Percentiles rank a stretch among this genome's conserved stretches.
These are phyloP conservation scores for Melanostigma gelatinosum DNA, from an alignment of 2,113 vertebrate genomes.

Conservation along the genomic window DNA sequence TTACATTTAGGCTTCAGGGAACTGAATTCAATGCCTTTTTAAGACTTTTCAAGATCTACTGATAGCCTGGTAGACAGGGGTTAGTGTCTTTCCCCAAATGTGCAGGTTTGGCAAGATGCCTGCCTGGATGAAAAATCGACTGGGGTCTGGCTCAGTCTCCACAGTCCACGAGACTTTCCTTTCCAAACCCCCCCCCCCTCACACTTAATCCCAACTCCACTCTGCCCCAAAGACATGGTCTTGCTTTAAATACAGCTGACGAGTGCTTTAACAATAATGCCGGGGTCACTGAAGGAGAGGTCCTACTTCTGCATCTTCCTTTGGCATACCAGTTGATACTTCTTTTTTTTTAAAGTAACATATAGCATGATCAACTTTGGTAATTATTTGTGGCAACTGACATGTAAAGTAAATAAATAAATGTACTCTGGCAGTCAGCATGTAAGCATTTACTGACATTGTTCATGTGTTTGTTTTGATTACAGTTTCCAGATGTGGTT, in stretches of 20 bases:
- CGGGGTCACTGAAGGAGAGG: slow-evolving; percentile 6
- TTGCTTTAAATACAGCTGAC: slow-evolving; percentile 14
- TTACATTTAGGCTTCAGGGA: background rate
- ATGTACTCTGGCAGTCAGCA: slow-evolving; percentile 20
- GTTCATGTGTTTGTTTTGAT: slow-evolving; percentile 56
- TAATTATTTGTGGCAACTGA: slow-evolving; percentile 33
- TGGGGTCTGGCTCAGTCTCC: background rate
- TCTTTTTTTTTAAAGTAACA: background rate
- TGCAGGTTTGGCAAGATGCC: slow-evolving; percentile 13
- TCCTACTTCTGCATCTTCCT: background rate
- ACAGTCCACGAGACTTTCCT: background rate
- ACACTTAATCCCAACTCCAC: slow-evolving; percentile 12
- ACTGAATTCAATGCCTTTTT: background rate
- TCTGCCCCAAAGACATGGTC: slow-evolving; percentile 6
- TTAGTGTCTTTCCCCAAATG: background rate
- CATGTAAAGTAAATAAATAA: slow-evolving; percentile 35
- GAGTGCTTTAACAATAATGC: background rate
- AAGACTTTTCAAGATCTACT: slow-evolving; percentile 8
- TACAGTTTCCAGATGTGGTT: slow-evolving; percentile 64
- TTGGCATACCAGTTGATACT: background rate
- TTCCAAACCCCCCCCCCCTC: background rate
- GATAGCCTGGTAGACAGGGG: background rate
- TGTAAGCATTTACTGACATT: slow-evolving; percentile 43
- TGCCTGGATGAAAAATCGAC: slow-evolving; percentile 12
- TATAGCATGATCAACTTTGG: slow-evolving; percentile 6